phyloP scores from a whole-genome alignment of 2,888 invertebrate genomes.

The Esperia sulphurella region DNA sequence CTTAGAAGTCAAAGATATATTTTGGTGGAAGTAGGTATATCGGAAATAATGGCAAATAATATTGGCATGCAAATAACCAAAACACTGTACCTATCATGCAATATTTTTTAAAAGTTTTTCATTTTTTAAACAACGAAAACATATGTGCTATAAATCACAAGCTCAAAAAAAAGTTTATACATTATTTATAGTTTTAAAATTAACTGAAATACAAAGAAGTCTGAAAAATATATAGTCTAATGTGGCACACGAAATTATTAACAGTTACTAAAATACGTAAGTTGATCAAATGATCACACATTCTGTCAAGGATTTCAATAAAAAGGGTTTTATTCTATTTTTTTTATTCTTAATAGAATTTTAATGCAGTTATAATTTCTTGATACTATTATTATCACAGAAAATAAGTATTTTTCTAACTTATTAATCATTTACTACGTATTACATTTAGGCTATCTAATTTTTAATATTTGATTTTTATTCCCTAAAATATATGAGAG shows the following conservation, averaged over 20 bases:
- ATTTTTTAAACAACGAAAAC: slow-evolving; percentile 35
- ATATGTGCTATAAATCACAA: slow-evolving; percentile 24
- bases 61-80: slow-evolving; percentile 65
- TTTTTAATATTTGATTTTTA: slow-evolving; percentile 6
- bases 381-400: slow-evolving; percentile 53
- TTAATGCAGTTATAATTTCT: slow-evolving; percentile 30
- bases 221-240: not conserved
- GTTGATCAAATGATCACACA: slow-evolving; percentile 19
- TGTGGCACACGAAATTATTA: slow-evolving; percentile 14
- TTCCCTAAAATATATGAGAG: slow-evolving; percentile 14
- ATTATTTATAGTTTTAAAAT: not conserved
- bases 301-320: slow-evolving; percentile 2
- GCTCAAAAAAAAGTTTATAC: slow-evolving; percentile 8
- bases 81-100: slow-evolving; percentile 63
- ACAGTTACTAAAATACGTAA: not conserved
- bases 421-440: slow-evolving; percentile 19
- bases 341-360: too few species aligned
- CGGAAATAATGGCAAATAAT: slow-evolving; percentile 42
- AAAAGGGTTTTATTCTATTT: too few species aligned
- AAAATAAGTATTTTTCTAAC: slow-evolving; percentile 40
- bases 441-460: slow-evolving; percentile 7
- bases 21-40: slow-evolving; percentile 18
- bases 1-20: slow-evolving; percentile 25
- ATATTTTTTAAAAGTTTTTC: slow-evolving; percentile 54
- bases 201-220: not conserved